These are phyloP conservation scores for Brachypodius melanocephalos DNA, from an alignment of 2,113 vertebrate genomes.

Conservation along the genomic window DNA sequence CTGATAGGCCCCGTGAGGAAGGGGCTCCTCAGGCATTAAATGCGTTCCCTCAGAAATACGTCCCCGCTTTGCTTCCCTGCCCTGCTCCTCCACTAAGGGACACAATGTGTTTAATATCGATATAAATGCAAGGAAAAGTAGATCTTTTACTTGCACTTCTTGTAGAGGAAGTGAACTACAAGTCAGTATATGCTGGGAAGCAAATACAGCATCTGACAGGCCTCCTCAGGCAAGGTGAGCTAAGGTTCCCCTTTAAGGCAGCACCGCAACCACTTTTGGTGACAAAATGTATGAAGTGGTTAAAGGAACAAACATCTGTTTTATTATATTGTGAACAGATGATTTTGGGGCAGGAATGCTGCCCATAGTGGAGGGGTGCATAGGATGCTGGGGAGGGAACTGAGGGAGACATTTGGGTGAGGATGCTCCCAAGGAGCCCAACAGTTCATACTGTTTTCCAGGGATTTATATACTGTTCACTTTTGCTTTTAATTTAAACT, in stretches of 20 bases:
- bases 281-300: neutral
- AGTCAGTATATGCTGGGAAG: rapidly evolving
- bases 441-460: neutral
- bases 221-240: rapidly evolving
- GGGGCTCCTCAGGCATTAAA: neutral
- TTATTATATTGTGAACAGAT: rapidly evolving
- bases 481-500: neutral
- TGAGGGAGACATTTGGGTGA: too few species aligned
- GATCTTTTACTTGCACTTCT: too few species aligned
- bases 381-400: neutral
- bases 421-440: neutral
- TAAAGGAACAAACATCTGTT: neutral
- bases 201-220: neutral
- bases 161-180: neutral
- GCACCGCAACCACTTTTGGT: neutral
- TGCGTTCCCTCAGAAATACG: rapidly evolving
- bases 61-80: neutral
- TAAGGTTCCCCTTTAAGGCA: rapidly evolving
- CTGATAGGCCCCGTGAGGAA: rapidly evolving
- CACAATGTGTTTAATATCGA: neutral
- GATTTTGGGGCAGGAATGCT: neutral
- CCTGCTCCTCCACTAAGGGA: neutral
- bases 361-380: neutral
- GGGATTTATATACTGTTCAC: neutral
- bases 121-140: rapidly evolving